These are phyloP conservation scores for Turdus rufiventris DNA, from an alignment of 2,113 vertebrate species.

Conservation along the genomic window DNA sequence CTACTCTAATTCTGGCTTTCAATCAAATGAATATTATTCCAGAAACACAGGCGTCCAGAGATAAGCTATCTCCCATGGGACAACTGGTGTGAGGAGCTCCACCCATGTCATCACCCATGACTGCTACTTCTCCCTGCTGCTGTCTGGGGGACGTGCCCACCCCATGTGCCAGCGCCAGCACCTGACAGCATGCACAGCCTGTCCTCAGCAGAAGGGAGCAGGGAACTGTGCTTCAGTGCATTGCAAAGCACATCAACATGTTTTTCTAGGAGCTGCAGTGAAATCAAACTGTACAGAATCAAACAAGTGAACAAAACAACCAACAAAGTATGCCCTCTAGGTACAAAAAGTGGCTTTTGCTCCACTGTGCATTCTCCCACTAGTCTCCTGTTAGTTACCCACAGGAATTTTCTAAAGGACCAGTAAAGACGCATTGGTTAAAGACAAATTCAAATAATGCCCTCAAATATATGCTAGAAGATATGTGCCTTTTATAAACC, in stretches of 20 bases:
- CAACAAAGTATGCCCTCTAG: background rate
- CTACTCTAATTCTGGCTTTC: constrained; percentile 5
- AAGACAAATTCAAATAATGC: background rate
- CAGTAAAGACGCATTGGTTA: background rate
- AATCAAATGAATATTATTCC: constrained; percentile 68
- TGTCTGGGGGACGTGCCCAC: background rate
- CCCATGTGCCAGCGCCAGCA: rapidly evolving
- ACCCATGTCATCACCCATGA: background rate
- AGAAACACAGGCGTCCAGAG: constrained; percentile 46
- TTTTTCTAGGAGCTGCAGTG: background rate
- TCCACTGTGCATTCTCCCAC: background rate
- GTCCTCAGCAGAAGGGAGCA: background rate
- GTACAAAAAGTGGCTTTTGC: background rate
- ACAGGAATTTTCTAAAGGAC: background rate
- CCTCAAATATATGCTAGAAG: background rate
- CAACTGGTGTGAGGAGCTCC: constrained; percentile 44
- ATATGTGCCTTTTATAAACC: background rate
- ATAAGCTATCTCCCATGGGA: constrained; percentile 76
- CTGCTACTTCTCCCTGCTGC: constrained; percentile 3
- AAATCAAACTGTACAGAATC: background rate
- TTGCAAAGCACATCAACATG: background rate
- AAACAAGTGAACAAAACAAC: background rate
- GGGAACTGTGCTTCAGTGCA: background rate
- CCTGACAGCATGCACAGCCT: rapidly evolving
- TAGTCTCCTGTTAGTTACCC: background rate